Evolutionary conservation across 1,140 invertebrate species (phyloP).

Genomic region (Cydia fagiglandana): DNA sequence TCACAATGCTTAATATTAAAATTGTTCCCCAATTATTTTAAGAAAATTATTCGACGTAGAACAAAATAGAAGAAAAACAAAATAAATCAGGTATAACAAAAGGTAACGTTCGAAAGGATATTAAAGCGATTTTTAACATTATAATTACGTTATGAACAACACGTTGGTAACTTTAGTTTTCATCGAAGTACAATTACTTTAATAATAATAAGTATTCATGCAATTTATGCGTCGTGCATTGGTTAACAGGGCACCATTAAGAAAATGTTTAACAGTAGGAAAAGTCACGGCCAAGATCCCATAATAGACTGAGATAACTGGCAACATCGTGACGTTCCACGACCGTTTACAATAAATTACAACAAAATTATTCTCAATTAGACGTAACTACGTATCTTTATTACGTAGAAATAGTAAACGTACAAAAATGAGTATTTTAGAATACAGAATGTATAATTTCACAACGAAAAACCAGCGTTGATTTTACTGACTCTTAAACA

Average conservation of each 20-base stretch:
- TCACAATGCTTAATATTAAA: conserved; percentile 74
- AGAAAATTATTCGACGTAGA: conserved; percentile 56
- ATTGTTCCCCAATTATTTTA: conserved; percentile 70
- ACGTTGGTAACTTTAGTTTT: conserved; percentile 75
- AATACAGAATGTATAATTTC: conserved; percentile 24
- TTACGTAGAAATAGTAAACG: conserved; percentile 19
- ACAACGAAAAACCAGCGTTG: conserved; percentile 11
- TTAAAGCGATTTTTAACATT: conserved; percentile 70
- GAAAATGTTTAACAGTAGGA: neutral
- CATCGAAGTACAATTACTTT: conserved; percentile 48
- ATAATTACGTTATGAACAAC: conserved; percentile 72
- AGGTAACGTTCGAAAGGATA: conserved; percentile 71
- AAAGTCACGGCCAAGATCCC: neutral
- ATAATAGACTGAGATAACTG: neutral
- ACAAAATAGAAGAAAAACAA: conserved; percentile 65
- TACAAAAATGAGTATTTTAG: conserved; percentile 32
- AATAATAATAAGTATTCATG: conserved; percentile 38
- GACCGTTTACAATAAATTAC: neutral
- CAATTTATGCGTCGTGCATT: conserved; percentile 21
- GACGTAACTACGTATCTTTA: conserved; percentile 21
- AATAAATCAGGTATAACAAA: conserved; percentile 71
- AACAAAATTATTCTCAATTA: conserved; percentile 1
- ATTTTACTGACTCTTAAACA: neutral
- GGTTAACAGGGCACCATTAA: conserved; percentile 17
- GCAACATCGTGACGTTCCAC: neutral